Base-by-base conservation (phyloP, 1,140 invertebrate genomes). In the Neuroterus valhalla region DNA sequence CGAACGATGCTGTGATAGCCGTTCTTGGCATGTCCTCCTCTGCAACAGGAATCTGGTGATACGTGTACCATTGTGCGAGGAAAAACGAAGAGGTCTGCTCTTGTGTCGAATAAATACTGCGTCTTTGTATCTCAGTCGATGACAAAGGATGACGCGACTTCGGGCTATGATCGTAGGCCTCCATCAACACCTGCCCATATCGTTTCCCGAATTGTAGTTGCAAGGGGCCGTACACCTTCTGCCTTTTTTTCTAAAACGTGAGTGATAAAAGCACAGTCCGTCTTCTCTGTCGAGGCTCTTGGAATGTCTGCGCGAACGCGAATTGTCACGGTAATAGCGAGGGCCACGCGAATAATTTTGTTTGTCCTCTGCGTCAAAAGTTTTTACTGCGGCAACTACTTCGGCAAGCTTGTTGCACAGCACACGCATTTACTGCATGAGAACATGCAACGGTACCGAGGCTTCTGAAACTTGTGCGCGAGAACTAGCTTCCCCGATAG, bases 91-190 rank as follows among this genome's bases (percentile, higher is more conserved):
- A 82, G 2, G 68, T 72, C 70, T 2, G 80, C 77, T 0, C 77
- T 79, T 4, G 74, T 79, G 38, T 82, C 77, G 44, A 82, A 26
- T 12, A 82, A 55, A 48, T 62, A 81, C 15, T 66, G 43, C 12
- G n/a, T n/a, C n/a, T n/a, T n/a, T n/a, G n/a, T n/a, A n/a, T n/a
- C n/a, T n/a, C n/a, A n/a, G n/a, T n/a, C 80, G 0, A 66, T 73
- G 2, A 84, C 19, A 73, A 81, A 81, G 6, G 69, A 70, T 72
- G 79, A 74, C 72, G 73, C 19, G 48, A 19, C 6, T 42, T 0
- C 11, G 67, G 48, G 67, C 69, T 2, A 19, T 4, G 0, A 52
- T 77, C 74, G 79, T 31, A 66, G 26, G 77, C 79, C 77, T 68
- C 75, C 62, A 70, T 75, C n/a, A n/a, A n/a, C n/a, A n/a, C n/a